Evolutionary conservation across 1,140 invertebrate species (phyloP), one percentile per base, ranked within the genome.

Genomic region (Anastrepha ludens): DNA sequence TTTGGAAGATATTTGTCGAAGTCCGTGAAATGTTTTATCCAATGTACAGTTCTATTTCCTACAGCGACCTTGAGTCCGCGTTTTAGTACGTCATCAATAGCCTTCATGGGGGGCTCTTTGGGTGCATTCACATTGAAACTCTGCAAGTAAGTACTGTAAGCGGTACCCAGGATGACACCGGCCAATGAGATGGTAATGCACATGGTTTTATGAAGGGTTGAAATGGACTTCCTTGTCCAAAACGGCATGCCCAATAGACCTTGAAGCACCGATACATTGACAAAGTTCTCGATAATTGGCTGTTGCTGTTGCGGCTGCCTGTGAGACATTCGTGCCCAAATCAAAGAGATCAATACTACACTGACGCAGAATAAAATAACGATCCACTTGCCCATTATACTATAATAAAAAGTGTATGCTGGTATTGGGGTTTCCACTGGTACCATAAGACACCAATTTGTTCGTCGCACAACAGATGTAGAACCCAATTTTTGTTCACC

Each of bases 131-230:
- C 55, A 7, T 7, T 86, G 8, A 41, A 86, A 65, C 50, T 59
- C 41, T 86, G 86, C 17, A 86, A 29, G 44, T 86, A 86, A 65
- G 59, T 41, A n/a, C 17, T n/a, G 17, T 62, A 86, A 9, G 86
- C 58, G 3, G 86, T 65, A 41, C 58, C 58, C n/a, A 86, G 7
- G 4, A 64, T 41, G 8, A 86, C 15, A 60, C 86, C 86, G 6
- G 86, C 59, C 6, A 86, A 65, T 2, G 59, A 64, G 9, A 86
- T 60, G 20, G 3, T 86, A 13, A 86, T 86, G 58, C 11, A 11
- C 0, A 86, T 9, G 7, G n/a, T 41, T 11, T 41, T 86, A 5
- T 60, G 86, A 15, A 65, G 1, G n/a, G 5, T 13, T 3, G 20
- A 50, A 50, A 9, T 2, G 4, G 2, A 2, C 4, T 8, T n/a